Evolutionary conservation across 2,113 vertebrate genomes (phyloP).

Genomic region (Dicentrarchus labrax): DNA sequence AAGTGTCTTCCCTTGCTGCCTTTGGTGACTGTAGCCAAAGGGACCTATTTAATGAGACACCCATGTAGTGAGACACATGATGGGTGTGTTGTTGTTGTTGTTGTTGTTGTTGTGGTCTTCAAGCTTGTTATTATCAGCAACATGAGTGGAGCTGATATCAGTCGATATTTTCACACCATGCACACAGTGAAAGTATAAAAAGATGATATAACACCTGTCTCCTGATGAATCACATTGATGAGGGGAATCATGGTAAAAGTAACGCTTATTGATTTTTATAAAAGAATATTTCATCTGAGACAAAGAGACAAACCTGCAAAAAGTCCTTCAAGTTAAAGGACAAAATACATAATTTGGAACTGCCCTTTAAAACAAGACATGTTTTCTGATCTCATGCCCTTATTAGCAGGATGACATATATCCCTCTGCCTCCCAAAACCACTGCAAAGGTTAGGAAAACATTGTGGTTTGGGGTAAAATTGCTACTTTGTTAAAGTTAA

Average conservation of each 20-base stretch:
- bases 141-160: neutral
- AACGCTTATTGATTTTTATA: constrained; percentile 29
- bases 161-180: neutral
- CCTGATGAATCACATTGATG: constrained; percentile 7
- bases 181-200: neutral
- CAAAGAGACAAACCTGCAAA: constrained; percentile 10
- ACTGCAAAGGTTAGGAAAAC: neutral
- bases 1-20: neutral
- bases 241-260: constrained; percentile 28
- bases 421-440: neutral
- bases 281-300: neutral
- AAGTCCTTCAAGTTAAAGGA: neutral
- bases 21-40: constrained; percentile 22
- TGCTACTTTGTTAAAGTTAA: neutral
- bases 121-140: neutral
- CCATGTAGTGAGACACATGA: neutral
- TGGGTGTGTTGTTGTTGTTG: neutral
- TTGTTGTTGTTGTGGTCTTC: neutral
- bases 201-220: neutral
- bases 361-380: neutral
- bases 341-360: neutral
- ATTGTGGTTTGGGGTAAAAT: neutral
- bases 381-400: neutral
- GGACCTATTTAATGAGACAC: constrained; percentile 16
- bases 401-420: neutral